Conservation (phyloP, 2,888 invertebrate species). For the Limnephilus lunatus region DNA sequence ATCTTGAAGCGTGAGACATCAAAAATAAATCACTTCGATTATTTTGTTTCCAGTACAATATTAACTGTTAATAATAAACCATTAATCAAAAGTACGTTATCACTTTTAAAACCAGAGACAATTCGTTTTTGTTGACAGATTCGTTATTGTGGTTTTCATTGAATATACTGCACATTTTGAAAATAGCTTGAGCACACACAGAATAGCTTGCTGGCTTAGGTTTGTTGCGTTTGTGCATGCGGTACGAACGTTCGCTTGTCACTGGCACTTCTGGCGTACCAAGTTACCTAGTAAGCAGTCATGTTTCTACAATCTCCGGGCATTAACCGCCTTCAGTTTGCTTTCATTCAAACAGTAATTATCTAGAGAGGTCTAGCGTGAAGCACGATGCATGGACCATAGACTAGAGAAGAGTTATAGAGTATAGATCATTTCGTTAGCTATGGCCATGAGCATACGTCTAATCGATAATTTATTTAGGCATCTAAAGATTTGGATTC, state of each 20-base stretch:
- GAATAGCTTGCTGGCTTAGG: neutral
- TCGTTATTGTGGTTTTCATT: neutral
- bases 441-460: no score
- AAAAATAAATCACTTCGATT: neutral
- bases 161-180: neutral
- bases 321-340: neutral
- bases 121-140: neutral
- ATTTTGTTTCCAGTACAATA: neutral
- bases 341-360: neutral
- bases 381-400: neutral
- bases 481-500: no score
- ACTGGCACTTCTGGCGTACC: neutral
- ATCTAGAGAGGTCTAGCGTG: neutral
- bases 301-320: neutral
- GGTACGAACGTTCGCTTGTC: neutral
- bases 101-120: neutral
- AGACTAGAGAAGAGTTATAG: neutral
- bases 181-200: neutral
- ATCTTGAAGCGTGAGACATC: neutral
- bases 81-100: neutral
- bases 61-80: neutral
- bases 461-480: no score
- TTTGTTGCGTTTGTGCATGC: neutral
- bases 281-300: neutral
- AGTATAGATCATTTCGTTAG: no score